A percentile compares a stretch with the other conserved stretches of the same genome.
These are phyloP conservation scores for Geopemphigus sp. DNA, from an alignment of 1,140 invertebrate genomes.

Conservation along the genomic window DNA sequence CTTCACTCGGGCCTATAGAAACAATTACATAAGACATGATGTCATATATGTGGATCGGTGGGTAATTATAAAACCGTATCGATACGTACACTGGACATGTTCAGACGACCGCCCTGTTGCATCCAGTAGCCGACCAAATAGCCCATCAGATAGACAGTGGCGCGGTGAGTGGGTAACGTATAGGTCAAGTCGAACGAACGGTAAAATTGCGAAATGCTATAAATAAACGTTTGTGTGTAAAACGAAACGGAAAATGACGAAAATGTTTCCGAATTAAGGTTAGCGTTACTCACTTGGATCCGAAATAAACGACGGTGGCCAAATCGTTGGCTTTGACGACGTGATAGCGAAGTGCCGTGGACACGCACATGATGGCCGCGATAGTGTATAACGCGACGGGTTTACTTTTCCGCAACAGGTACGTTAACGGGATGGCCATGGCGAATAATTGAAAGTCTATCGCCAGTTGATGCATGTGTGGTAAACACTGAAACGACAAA, in stretches of 20 bases:
- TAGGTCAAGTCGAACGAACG: slow-evolving; percentile 61
- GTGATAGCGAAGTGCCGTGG: slow-evolving; percentile 64
- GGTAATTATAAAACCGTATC: too few relatives aligned
- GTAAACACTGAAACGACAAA: slow-evolving; percentile 63
- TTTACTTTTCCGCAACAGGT: slow-evolving; percentile 63
- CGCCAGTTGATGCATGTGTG: slow-evolving; percentile 70
- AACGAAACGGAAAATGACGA: background rate
- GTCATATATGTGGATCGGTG: too few relatives aligned
- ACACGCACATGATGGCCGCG: slow-evolving; percentile 60
- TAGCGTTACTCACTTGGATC: slow-evolving; percentile 61
- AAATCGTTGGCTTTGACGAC: slow-evolving; percentile 62
- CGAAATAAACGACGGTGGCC: slow-evolving; percentile 65
- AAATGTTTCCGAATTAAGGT: background rate
- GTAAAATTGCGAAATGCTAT: slow-evolving; percentile 51
- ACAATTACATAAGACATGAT: too few relatives aligned
- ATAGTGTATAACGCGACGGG: slow-evolving; percentile 58
- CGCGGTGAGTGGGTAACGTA: slow-evolving; percentile 62
- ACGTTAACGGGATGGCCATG: slow-evolving; percentile 68
- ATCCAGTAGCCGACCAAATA: slow-evolving; percentile 63
- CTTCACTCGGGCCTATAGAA: background rate
- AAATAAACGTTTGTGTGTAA: background rate
- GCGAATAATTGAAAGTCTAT: slow-evolving; percentile 80
- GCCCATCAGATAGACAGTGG: slow-evolving; percentile 66
- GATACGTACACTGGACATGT: slow-evolving; percentile 55
- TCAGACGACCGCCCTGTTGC: slow-evolving; percentile 58